phyloP scores from a whole-genome alignment of 1,140 invertebrate species.

The Lepidostoma basale region DNA sequence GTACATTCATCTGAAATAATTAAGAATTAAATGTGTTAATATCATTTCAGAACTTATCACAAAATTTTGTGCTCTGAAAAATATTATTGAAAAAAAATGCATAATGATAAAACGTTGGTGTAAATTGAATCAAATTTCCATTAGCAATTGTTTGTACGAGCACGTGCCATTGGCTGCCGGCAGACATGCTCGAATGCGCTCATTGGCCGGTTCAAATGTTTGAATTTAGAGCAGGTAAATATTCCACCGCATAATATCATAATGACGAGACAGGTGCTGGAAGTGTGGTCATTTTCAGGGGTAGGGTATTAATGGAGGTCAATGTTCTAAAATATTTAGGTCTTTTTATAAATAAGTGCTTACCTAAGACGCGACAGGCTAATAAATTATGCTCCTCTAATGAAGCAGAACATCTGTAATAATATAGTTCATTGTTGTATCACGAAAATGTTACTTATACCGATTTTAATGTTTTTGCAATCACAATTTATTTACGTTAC shows the following conservation, averaged over 20 bases:
- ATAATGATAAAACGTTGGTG: too few relatives aligned
- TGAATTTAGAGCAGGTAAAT: constrained; percentile 38
- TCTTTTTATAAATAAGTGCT: not conserved
- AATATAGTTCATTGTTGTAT: not conserved
- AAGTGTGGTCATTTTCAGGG: not conserved
- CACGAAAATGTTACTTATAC: not conserved
- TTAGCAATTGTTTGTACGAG: too few relatives aligned
- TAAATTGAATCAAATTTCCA: too few relatives aligned
- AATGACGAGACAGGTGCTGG: not conserved
- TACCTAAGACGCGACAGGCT: not conserved
- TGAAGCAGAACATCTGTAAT: not conserved
- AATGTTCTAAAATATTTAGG: not conserved
- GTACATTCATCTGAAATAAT: too few relatives aligned
- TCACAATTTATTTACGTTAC: too few relatives aligned
- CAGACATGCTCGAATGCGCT: constrained; percentile 20
- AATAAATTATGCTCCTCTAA: not conserved
- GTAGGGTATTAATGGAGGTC: not conserved
- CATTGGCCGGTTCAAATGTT: constrained; percentile 25
- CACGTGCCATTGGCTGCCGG: constrained; percentile 29
- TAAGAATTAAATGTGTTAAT: too few relatives aligned
- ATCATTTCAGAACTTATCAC: too few relatives aligned
- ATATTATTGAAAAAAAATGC: too few relatives aligned
- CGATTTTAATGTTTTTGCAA: not conserved
- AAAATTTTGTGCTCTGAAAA: too few relatives aligned
- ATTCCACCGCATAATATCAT: constrained; percentile 21